A percentile compares a stretch with the other conserved stretches of the same genome.
Conservation (phyloP, 2,888 invertebrate species). For the Arctia plantaginis region DNA sequence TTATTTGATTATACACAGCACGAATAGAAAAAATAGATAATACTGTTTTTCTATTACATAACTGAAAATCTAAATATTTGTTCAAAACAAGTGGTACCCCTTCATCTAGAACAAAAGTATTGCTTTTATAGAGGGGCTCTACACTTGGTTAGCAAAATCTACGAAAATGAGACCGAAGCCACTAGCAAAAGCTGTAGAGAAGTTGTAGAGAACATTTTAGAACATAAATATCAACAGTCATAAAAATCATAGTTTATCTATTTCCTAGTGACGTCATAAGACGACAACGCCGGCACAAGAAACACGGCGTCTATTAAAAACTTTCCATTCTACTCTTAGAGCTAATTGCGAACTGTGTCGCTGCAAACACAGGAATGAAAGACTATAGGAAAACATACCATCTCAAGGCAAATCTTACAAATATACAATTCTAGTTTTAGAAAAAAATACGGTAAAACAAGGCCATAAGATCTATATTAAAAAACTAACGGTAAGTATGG, state of each 20-base stretch:
- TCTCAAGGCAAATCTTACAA: constrained; percentile 5
- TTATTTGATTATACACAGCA: no score
- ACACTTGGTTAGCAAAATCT: neutral
- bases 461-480: constrained; percentile 38
- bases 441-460: constrained; percentile 19
- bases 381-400: constrained; percentile 50
- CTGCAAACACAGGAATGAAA: constrained; percentile 71
- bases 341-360: constrained; percentile 76
- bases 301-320: constrained; percentile 60
- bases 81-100: no score
- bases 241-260: neutral
- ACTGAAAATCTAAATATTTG: no score
- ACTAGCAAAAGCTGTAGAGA: no score
- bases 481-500: constrained; percentile 20
- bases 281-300: constrained; percentile 48
- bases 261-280: constrained; percentile 26
- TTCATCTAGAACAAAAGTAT: no score
- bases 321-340: constrained; percentile 59
- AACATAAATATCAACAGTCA: neutral
- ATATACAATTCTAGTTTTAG: neutral
- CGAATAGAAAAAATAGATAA: no score
- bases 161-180: neutral
- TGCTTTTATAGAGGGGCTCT: no score
- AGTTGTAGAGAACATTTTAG: neutral
- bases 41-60: no score